Conservation (phyloP, 2,888 invertebrate species). For the Adelphocoris suturalis region DNA sequence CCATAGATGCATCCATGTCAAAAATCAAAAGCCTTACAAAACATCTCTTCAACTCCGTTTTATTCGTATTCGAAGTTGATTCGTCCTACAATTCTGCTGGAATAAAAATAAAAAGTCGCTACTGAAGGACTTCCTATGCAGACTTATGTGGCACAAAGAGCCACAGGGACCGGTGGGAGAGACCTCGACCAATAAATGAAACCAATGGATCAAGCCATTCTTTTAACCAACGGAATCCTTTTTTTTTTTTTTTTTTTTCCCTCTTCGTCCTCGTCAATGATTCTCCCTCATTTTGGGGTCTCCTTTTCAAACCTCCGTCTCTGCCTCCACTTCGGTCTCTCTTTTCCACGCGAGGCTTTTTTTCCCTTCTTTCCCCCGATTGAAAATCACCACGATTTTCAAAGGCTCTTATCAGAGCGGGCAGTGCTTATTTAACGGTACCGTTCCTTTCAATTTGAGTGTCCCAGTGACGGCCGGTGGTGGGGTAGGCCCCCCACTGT, state of each 20-base stretch:
- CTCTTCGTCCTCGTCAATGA: not conserved
- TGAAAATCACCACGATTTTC: conserved; percentile 44
- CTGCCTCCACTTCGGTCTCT: not conserved
- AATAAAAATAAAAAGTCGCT: too few species aligned
- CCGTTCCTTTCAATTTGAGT: conserved; percentile 72
- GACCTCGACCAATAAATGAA: conserved; percentile 25
- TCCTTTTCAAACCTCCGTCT: not conserved
- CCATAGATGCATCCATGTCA: too few species aligned
- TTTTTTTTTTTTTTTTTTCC: not conserved
- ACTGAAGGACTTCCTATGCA: not conserved
- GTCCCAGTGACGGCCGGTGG: not conserved
- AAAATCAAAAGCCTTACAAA: too few species aligned
- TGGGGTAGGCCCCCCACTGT: not conserved
- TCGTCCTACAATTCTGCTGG: too few species aligned
- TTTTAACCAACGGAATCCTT: not conserved
- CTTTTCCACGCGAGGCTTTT: conserved; percentile 24
- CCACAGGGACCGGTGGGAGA: not conserved
- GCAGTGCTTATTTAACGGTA: conserved; percentile 69
- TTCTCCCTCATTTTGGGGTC: not conserved
- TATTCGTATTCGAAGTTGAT: too few species aligned
- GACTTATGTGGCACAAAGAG: not conserved
- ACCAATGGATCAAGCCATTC: conserved; percentile 41
- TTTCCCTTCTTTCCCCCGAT: not conserved
- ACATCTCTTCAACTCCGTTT: too few species aligned
- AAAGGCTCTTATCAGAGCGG: conserved; percentile 51